Conservation (phyloP, 2,888 invertebrate genomes). For the Charanyca ferruginea region DNA sequence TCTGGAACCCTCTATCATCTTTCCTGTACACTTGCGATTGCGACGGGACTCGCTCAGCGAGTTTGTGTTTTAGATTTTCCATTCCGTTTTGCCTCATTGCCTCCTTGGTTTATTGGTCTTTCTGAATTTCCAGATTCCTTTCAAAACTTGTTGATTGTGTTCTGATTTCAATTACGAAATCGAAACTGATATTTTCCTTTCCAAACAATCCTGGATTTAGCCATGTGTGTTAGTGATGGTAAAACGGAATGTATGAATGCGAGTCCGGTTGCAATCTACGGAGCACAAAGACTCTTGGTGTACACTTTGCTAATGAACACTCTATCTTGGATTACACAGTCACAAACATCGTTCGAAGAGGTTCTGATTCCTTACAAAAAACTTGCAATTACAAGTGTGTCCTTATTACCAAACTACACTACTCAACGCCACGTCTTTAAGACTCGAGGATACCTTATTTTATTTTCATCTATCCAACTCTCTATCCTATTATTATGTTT, state of each 20-base stretch:
- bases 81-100: constrained; percentile 75
- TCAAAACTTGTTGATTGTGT: constrained; percentile 23
- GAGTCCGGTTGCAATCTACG: constrained; percentile 91
- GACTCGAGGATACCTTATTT: constrained; percentile 76
- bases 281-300: constrained; percentile 91
- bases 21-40: constrained; percentile 90
- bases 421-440: constrained; percentile 58
- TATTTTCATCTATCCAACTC: constrained; percentile 87
- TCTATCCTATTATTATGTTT: constrained; percentile 87
- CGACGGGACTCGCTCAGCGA: constrained; percentile 86
- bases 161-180: constrained; percentile 28
- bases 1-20: constrained; percentile 90
- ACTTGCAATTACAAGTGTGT: constrained; percentile 54
- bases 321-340: constrained; percentile 90
- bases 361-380: constrained; percentile 61
- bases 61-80: constrained; percentile 68
- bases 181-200: constrained; percentile 39
- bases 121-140: constrained; percentile 44
- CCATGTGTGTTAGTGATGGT: constrained; percentile 61
- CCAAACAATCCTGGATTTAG: constrained; percentile 41
- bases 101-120: constrained; percentile 44
- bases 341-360: constrained; percentile 85
- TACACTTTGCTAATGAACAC: constrained; percentile 88
- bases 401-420: constrained; percentile 65
- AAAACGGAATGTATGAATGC: constrained; percentile 79